These are phyloP conservation scores for Sogatella furcifera DNA, from an alignment of 1,140 invertebrate species.

Conservation along the genomic window DNA sequence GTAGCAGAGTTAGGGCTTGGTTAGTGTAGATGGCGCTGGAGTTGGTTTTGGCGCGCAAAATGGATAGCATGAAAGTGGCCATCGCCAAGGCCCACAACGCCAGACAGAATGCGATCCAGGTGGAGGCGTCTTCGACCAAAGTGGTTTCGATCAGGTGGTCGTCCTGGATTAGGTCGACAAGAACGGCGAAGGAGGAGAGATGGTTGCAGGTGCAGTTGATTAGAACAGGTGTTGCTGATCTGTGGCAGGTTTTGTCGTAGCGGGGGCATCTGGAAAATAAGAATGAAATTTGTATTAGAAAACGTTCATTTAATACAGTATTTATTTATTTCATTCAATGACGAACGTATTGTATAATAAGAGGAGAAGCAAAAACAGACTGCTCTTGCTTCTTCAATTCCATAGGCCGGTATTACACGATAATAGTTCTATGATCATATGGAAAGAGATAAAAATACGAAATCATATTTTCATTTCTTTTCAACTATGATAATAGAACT, in stretches of 20 bases:
- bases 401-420: too few relatives aligned
- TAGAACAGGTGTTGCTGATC: constrained; percentile 36
- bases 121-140: constrained; percentile 70
- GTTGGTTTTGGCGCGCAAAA: constrained; percentile 78
- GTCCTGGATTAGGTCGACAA: constrained; percentile 83
- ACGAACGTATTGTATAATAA: too few relatives aligned
- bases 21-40: constrained; percentile 93
- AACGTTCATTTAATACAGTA: too few relatives aligned
- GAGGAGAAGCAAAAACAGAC: too few relatives aligned
- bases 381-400: too few relatives aligned
- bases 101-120: constrained; percentile 79
- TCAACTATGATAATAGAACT: too few relatives aligned
- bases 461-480: too few relatives aligned
- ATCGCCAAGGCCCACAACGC: constrained; percentile 66
- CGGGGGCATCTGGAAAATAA: neutral
- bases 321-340: too few relatives aligned
- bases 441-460: too few relatives aligned
- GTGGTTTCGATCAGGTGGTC: constrained; percentile 80
- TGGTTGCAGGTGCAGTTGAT: constrained; percentile 93
- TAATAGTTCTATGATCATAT: too few relatives aligned
- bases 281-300: too few relatives aligned
- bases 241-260: neutral
- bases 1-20: constrained; percentile 76
- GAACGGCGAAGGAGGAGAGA: constrained; percentile 81
- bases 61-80: constrained; percentile 58